Conservation (phyloP, 2,113 vertebrate genomes). For the Solea senegalensis region DNA sequence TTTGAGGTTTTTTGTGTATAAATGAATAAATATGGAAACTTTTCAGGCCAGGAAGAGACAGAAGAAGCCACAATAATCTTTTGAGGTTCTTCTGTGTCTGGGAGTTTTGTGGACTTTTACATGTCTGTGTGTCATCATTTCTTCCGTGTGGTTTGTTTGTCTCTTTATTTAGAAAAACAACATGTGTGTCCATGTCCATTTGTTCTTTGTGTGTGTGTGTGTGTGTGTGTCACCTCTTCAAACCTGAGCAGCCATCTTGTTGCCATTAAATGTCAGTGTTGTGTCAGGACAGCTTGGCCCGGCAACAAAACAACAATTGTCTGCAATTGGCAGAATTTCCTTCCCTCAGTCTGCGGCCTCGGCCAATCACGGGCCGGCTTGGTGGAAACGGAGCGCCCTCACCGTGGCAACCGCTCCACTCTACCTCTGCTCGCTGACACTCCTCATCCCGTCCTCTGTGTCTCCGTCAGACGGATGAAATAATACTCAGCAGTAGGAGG, state of each 20-base stretch:
- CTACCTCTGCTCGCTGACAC: conserved; percentile 65
- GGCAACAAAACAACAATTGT: conserved; percentile 82
- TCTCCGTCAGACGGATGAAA: conserved; percentile 62
- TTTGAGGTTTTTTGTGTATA: no score
- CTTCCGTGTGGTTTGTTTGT: no score
- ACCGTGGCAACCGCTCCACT: conserved; percentile 76
- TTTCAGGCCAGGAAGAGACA: no score
- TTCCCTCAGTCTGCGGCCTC: conserved; percentile 49
- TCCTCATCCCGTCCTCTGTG: conserved; percentile 50
- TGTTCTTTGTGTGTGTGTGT: neutral
- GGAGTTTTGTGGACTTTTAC: no score
- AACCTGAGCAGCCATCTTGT: conserved; percentile 52
- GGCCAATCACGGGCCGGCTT: conserved; percentile 73
- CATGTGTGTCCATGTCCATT: no score
- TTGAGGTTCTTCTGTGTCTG: no score
- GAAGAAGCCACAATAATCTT: no score
- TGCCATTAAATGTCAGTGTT: conserved; percentile 70
- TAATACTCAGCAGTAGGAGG: conserved; percentile 28
- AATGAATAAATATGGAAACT: no score
- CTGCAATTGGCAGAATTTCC: conserved; percentile 82
- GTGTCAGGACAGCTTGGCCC: conserved; percentile 71
- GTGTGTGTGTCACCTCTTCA: conserved; percentile 48
- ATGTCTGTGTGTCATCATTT: no score
- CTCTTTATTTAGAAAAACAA: neutral
- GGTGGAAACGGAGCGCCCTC: conserved; percentile 63